Evolutionary conservation across 2,888 invertebrate genomes (phyloP), one percentile per base, ranked within the genome.

Genomic region (Sipha maydis): DNA sequence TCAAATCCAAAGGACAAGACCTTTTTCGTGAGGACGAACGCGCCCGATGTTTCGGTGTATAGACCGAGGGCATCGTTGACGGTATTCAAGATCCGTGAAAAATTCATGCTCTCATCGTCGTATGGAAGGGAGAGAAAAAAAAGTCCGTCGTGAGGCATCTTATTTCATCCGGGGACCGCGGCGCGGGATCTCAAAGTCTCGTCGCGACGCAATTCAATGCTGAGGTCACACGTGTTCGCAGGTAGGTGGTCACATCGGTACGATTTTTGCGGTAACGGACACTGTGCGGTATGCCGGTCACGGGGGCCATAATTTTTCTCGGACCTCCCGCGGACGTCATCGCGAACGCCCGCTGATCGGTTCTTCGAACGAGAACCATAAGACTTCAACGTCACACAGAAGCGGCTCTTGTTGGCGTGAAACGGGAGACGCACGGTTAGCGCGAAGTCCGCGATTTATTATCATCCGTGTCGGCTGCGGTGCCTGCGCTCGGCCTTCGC

Each of bases 121-220:
- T 34, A 4, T 4, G 41, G 41, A 9, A 1, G 56, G 21, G 2
- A 17, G 56, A 21, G 14, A 14, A 17, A 21, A 56, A 56, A 56
- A 56, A 21, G 9, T 3, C 17, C 5, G 34, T 48, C 54, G 48
- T 54, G 48, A 48, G 21, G 25, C 21, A 14, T 61, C 61, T 61
- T 61, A 25, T 25, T 0, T 61, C 25, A 1, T 21, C 25, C 61
- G 8, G 25, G 17, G 56, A 56, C n/a, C n/a, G 28, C 5, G 34
- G 54, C 14, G 73, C 3, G 61, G 14, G n/a, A 76, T 84, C 76
- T 41, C 17, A 0, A 67, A 85, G 84, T 85, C 25, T 41, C 48
- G 84, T 41, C 84, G 77, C 84, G 84, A 25, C 25, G 67, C 41
- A 21, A 77, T 67, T 67, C 67, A 77, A 77, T 61, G 31, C 83